phyloP scores from a whole-genome alignment of 2,113 vertebrate genomes.

The Vulpes ferrilata region DNA sequence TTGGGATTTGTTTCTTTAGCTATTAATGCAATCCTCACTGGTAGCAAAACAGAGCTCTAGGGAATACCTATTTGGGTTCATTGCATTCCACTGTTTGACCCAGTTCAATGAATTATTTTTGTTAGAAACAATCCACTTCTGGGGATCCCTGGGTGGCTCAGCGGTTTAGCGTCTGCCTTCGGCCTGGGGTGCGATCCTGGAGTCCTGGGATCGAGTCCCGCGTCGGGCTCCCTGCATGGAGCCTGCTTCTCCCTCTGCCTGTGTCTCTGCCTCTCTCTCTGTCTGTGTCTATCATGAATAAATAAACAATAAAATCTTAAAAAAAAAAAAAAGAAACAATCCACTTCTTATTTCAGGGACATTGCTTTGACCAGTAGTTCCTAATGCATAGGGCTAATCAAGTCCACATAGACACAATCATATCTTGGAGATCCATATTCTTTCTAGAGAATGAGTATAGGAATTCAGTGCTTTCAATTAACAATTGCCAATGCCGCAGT shows the following conservation, averaged over 20 bases:
- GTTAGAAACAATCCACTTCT: neutral
- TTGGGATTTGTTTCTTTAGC: neutral
- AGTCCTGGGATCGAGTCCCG: too few relatives aligned
- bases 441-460: neutral
- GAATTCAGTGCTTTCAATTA: neutral
- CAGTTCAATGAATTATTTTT: conserved; percentile 16
- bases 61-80: neutral
- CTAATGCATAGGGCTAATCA: conserved; percentile 37
- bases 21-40: neutral
- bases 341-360: neutral
- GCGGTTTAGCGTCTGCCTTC: too few relatives aligned
- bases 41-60: neutral
- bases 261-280: too few relatives aligned
- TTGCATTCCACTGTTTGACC: neutral
- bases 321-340: too few relatives aligned
- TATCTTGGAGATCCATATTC: neutral
- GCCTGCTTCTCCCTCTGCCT: too few relatives aligned
- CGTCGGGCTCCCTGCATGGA: too few relatives aligned
- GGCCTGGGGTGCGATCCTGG: too few relatives aligned
- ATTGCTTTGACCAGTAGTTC: neutral
- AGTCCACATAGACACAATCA: neutral
- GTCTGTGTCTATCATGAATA: too few relatives aligned
- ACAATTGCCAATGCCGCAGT: neutral
- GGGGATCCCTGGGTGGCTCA: too few relatives aligned
- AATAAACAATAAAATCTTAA: too few relatives aligned